Evolutionary conservation across 1,140 invertebrate species (phyloP), one percentile per base, ranked within the genome.

Genomic region (Platyura marginata): DNA sequence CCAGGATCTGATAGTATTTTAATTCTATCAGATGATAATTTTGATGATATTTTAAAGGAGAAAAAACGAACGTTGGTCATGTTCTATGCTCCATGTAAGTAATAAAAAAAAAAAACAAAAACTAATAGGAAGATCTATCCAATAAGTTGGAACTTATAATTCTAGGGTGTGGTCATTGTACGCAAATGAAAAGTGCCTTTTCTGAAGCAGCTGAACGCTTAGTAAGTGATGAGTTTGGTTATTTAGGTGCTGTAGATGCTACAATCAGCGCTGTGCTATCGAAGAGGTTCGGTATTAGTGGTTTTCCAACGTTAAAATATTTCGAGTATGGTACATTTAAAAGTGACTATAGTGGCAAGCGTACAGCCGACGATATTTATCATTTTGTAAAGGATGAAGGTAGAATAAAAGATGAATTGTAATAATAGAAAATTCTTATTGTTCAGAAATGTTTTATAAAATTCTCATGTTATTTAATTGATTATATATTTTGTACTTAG

Each of bases 1-100:
- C 48, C 52, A 29, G 65, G 69, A 16, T 45, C 58, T 36, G 59
- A 69, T 29, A 52, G 64, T 46, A 48, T 77, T n/a, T 44, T 67
- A 22, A 63, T 67, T 48, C 56, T 77, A 32, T 68, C 61, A 8
- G 63, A 64, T 42, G 52, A 49, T 15, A 63, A 49, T 38, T 77
- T 79, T 61, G 65, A 69, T 33, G 46, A 53, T 59, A 50, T 62
- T 51, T 44, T 81, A 1, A 70, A 69, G 48, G 70, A 71, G 47
- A 74, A 77, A 51, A 72, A 76, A 48, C 72, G 77, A 52, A 68
- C 70, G 22, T 56, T 83, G 9, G 72, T 82, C 35, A 79, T 83
- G 74, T 83, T 82, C 58, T 82, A 82, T 61, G 79, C 79, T n/a
- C 79, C 80, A 46, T 83, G 78, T 79, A 67, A 69, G 71, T 68